These are phyloP conservation scores for Psix sp. DNA, from an alignment of 1,140 invertebrate genomes.

Conservation along the genomic window DNA sequence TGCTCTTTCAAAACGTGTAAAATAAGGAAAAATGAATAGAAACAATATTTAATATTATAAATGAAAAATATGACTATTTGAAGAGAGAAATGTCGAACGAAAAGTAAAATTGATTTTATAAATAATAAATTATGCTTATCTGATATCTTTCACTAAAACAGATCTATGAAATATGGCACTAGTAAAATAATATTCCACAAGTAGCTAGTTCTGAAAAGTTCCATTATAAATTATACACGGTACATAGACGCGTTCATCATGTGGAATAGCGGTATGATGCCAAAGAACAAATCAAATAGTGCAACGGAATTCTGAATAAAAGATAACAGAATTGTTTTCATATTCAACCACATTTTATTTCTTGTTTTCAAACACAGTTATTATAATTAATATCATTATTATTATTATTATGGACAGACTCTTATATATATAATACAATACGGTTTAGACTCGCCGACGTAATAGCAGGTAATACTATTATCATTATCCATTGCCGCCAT, in stretches of 20 bases:
- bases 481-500: constrained; percentile 71
- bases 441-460: constrained; percentile 77
- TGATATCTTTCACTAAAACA: constrained; percentile 22
- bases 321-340: constrained; percentile 59
- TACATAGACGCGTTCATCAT: constrained; percentile 18
- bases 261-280: constrained; percentile 3
- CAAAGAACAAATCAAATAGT: constrained; percentile 24
- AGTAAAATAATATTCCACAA: constrained; percentile 28
- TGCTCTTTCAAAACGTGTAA: too few species aligned
- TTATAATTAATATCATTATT: constrained; percentile 76
- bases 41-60: too few species aligned
- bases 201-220: constrained; percentile 32
- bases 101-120: too few species aligned
- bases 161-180: constrained; percentile 8
- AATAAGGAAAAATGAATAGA: too few species aligned
- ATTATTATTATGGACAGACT: constrained; percentile 78
- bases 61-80: too few species aligned
- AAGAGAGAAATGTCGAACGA: too few species aligned
- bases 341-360: constrained; percentile 79
- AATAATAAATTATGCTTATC: too few species aligned
- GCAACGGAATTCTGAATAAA: constrained; percentile 37
- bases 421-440: constrained; percentile 79
- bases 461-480: constrained; percentile 77
- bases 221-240: constrained; percentile 31
- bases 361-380: constrained; percentile 78